Base-by-base conservation (phyloP, 1,140 invertebrate species). In the Sitophilus oryzae region DNA sequence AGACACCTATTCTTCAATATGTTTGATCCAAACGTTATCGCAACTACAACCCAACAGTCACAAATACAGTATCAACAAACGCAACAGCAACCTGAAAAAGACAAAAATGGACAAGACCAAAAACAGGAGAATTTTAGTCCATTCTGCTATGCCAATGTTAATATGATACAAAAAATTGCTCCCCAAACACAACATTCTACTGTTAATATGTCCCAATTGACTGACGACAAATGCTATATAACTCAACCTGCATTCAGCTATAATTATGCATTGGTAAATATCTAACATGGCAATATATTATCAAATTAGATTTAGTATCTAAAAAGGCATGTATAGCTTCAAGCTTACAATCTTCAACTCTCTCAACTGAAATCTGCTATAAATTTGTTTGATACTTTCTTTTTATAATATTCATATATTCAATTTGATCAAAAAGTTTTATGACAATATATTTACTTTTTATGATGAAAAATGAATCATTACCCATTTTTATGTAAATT, bases 131-230 rank as follows among this genome's bases (percentile, higher is more conserved):
- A 72, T 15, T 82, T 81, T 62, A 79, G 81, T 41, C 81, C 81
- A 59, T 83, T 83, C 66, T 83, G 82, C 64, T 83, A 83, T 59
- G 78, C 77, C 10, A 83, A 83, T 71, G 81, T 83, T 11, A 83
- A 82, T 68, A 80, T 80, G 78, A 79, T 81, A 52, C 78, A 79
- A 37, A 81, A 80, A 71, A 71, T 81, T 43, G 72, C 76, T 2
- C 71, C 78, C 8, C 70, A 77, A 19, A 66, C 73, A 25, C 73
- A 74, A 22, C 73, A 73, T 36, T 70, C 68, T 1, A 79, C 79
- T 20, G 82, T 83, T 0, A 83, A 83, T 64, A 77, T 83, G 66
- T 81, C 81, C 9, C 81, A 83, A 65, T 65, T 80, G 16, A 68
- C 75, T 2, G 78, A 79, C 45, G 82, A 84, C 68, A 83, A 82